phyloP scores from a whole-genome alignment of 2,888 invertebrate genomes.

The Tenodera sinensis region DNA sequence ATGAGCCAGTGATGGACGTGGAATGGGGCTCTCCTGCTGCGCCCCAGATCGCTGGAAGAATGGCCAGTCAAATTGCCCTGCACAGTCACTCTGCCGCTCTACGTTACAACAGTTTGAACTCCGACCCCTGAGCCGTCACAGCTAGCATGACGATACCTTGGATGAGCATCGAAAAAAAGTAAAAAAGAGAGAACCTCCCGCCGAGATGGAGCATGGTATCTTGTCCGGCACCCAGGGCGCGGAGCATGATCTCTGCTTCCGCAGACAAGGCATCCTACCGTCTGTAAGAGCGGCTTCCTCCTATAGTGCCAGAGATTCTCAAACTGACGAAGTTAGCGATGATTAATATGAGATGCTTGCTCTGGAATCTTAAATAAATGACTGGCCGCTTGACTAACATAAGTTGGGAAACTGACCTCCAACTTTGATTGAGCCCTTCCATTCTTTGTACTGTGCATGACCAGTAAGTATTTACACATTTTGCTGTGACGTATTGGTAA shows the following conservation, averaged over 20 bases:
- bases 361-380: not conserved
- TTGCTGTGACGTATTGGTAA: no score
- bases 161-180: not conserved
- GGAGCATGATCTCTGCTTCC: not conserved
- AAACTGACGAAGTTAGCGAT: not conserved
- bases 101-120: not conserved
- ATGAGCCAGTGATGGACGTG: slow-evolving; percentile 7
- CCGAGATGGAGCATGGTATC: not conserved
- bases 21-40: slow-evolving; percentile 6
- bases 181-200: not conserved
- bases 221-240: not conserved
- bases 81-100: not conserved
- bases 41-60: slow-evolving; percentile 4
- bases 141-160: not conserved
- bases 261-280: not conserved
- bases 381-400: not conserved
- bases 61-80: slow-evolving; percentile 5
- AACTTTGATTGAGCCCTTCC: no score
- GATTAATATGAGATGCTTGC: not conserved
- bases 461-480: no score
- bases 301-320: not conserved
- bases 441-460: no score
- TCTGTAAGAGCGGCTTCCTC: not conserved
- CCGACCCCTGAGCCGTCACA: not conserved
- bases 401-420: no score